Evolutionary conservation across 2,888 invertebrate genomes (phyloP).

Genomic region (Acanthococcus lagerstroemiae): DNA sequence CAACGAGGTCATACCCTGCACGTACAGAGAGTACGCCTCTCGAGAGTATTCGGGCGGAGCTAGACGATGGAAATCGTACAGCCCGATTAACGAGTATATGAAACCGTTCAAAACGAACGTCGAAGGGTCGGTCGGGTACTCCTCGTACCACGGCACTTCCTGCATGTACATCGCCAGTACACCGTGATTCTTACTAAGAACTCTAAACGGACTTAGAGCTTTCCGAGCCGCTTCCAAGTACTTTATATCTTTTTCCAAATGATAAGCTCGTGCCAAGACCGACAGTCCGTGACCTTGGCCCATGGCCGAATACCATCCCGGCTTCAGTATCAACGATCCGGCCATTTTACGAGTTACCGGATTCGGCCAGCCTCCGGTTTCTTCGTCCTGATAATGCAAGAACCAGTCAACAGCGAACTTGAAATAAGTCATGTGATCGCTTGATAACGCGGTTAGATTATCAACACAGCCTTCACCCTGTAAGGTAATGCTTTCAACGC

Average conservation of each 20-base stretch:
- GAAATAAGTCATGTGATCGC: slow-evolving; percentile 84
- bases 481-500: slow-evolving; percentile 54
- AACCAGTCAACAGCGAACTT: slow-evolving; percentile 91
- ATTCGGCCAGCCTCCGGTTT: slow-evolving; percentile 87
- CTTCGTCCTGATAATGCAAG: slow-evolving; percentile 67
- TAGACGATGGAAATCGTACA: slow-evolving; percentile 84
- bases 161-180: slow-evolving; percentile 77
- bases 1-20: slow-evolving; percentile 75
- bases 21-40: slow-evolving; percentile 64
- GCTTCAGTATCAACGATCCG: slow-evolving; percentile 61
- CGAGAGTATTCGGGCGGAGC: slow-evolving; percentile 59
- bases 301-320: slow-evolving; percentile 97
- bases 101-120: slow-evolving; percentile 97
- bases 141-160: slow-evolving; percentile 77
- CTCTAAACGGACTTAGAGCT: slow-evolving; percentile 68
- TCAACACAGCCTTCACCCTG: slow-evolving; percentile 63
- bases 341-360: slow-evolving; percentile 69
- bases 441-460: slow-evolving; percentile 66
- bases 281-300: slow-evolving; percentile 96
- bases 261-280: slow-evolving; percentile 81
- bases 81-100: slow-evolving; percentile 79
- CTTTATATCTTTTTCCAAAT: slow-evolving; percentile 60
- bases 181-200: slow-evolving; percentile 64
- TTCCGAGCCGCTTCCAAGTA: slow-evolving; percentile 74
- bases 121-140: slow-evolving; percentile 91